Conservation (phyloP, 2,888 invertebrate species). For the Cryptops parisi region DNA sequence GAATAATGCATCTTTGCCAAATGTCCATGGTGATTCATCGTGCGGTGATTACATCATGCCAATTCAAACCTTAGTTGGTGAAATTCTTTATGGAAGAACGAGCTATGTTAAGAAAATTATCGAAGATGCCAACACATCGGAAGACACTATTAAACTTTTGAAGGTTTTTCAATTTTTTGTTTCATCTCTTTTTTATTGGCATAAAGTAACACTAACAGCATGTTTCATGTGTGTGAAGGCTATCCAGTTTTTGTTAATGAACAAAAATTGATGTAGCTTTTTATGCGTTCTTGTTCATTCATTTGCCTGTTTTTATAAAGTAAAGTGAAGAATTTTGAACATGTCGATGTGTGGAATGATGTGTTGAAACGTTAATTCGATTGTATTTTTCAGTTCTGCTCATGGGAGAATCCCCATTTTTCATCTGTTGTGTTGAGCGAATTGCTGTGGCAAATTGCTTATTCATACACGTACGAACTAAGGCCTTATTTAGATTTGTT, state of each 20-base stretch:
- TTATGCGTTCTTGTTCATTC: no score
- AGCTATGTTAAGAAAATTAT: slow-evolving; percentile 87
- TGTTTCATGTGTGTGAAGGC: no score
- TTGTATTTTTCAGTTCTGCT: slow-evolving; percentile 58
- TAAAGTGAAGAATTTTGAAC: slow-evolving; percentile 3
- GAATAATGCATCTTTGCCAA: slow-evolving; percentile 48
- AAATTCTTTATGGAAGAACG: slow-evolving; percentile 64
- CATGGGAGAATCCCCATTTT: slow-evolving; percentile 94
- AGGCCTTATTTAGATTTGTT: slow-evolving; percentile 82
- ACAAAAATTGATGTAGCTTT: no score
- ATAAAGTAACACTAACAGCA: no score
- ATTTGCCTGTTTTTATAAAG: no score
- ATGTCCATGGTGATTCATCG: slow-evolving; percentile 54
- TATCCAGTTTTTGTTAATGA: no score
- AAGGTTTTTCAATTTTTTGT: no score
- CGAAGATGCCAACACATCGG: slow-evolving; percentile 82
- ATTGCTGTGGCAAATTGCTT: slow-evolving; percentile 73
- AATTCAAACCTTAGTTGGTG: slow-evolving; percentile 57
- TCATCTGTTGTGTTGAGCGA: slow-evolving; percentile 78
- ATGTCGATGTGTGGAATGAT: no score
- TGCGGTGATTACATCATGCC: slow-evolving; percentile 47
- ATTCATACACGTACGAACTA: slow-evolving; percentile 85
- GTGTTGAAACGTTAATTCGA: neutral
- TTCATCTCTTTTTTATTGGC: no score
- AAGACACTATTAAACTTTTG: slow-evolving; percentile 74